Evolutionary conservation across 1,140 invertebrate species (phyloP), one percentile per base, ranked within the genome.

Genomic region (Callitettix versicolor): DNA sequence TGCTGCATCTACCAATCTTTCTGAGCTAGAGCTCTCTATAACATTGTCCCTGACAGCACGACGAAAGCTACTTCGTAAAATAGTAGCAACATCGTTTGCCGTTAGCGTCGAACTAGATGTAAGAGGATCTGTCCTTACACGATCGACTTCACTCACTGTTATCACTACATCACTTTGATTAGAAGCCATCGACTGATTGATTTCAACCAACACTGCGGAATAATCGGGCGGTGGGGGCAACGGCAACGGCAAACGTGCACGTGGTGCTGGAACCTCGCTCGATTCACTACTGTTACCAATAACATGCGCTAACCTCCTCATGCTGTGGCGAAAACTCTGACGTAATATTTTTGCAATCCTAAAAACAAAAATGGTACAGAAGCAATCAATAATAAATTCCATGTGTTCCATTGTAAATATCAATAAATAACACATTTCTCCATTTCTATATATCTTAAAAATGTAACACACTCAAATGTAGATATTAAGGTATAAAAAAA

Each of bases 281-380:
- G 61, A 62, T 24, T 59, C 65, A 15, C 66, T 63, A 55, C 75
- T 74, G 1, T n/a, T n/a, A n/a, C 75, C 73, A 2, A 78, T 57
- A 5, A 71, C 73, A 48, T 71, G 75, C 20, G 75, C 73, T 33
- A 84, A 71, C 43, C 86, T 76, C 36, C 88, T 73, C 40, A 91
- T 82, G 64, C 87, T 91, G 33, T 86, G 71, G n/a, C 88, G 68
- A 24, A 91, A 78, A 63, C 86, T 89, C 62, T 86, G 82, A 1
- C 88, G 73, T 26, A 91, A 64, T 58, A 90, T 72, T 61, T 90
- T 90, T 3, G 85, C 85, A 54, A 89, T 78, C 46, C 84, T 77
- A n/a, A n/a, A n/a, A n/a, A n/a, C n/a, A n/a, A n/a, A n/a, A n/a
- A n/a, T n/a, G n/a, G n/a, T n/a, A n/a, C n/a, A n/a, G n/a, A n/a